Evolutionary conservation across 2,113 vertebrate species (phyloP).

Genomic region (Lanius ludovicianus): DNA sequence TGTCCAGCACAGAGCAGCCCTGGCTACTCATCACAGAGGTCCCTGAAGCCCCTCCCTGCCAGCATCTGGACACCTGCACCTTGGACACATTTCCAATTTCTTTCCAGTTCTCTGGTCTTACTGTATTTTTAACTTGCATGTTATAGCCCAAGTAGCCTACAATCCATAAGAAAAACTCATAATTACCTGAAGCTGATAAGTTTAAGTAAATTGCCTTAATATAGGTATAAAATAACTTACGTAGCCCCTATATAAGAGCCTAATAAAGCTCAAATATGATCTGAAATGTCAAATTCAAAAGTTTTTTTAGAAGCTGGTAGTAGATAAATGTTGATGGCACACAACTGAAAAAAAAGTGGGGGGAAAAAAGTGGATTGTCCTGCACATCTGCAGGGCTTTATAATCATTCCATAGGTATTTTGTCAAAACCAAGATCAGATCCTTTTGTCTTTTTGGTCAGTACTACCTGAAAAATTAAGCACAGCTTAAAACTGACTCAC

Average conservation of each 20-base stretch:
- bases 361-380: not conserved
- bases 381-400: not conserved
- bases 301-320: not conserved
- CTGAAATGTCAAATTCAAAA: not conserved
- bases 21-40: not conserved
- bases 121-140: not conserved
- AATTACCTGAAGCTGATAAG: not conserved
- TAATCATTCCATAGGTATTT: not conserved
- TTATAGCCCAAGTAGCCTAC: not conserved
- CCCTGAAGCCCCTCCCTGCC: not conserved
- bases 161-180: not conserved
- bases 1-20: accelerated
- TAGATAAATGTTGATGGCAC: not conserved
- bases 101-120: not conserved
- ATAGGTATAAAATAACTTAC: not conserved
- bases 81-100: not conserved
- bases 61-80: not conserved
- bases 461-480: not conserved
- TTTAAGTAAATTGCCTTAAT: not conserved
- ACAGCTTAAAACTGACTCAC: not conserved
- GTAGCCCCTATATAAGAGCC: not conserved
- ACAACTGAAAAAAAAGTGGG: accelerated
- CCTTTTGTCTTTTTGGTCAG: not conserved
- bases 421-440: not conserved
- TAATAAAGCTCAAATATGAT: not conserved